Evolutionary conservation across 2,113 vertebrate species (phyloP).

Genomic region (Urocitellus parryii): DNA sequence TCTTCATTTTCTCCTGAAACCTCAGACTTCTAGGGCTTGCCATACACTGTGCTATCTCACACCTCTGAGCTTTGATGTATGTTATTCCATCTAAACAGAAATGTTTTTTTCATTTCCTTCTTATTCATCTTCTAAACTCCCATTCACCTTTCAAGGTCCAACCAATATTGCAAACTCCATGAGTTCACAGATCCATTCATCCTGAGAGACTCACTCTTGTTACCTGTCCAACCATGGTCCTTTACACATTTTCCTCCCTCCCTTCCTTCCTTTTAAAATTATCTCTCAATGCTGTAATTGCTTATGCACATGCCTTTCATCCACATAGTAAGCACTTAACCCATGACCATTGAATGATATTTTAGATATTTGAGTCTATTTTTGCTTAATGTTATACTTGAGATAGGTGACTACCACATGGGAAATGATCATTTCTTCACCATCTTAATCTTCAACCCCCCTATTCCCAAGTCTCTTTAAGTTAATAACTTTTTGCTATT

Average conservation of each 20-base stretch:
- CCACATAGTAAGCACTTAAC: not conserved
- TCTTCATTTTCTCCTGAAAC: not conserved
- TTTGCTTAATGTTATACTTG: not conserved
- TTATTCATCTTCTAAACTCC: constrained; percentile 18
- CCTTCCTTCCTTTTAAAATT: not conserved
- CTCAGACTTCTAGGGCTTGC: not conserved
- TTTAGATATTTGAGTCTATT: not conserved
- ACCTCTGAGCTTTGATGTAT: not conserved
- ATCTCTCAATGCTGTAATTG: not conserved
- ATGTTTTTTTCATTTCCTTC: not conserved
- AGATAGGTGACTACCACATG: not conserved
- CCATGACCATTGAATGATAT: not conserved
- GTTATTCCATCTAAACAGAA: not conserved
- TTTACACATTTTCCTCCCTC: not conserved
- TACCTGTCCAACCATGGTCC: not conserved
- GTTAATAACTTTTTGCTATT: not conserved
- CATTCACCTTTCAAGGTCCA: not conserved
- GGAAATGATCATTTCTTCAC: not conserved
- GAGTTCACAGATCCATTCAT: not conserved
- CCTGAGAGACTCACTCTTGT: not conserved
- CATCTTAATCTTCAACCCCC: not conserved
- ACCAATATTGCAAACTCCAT: not conserved
- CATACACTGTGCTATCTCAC: not conserved
- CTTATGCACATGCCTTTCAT: not conserved
- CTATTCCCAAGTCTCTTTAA: not conserved